Evolutionary conservation across 92 coral and sea anemone species (phyloP), one percentile per base, ranked within the genome.

Genomic region (Pocillopora grandis): DNA sequence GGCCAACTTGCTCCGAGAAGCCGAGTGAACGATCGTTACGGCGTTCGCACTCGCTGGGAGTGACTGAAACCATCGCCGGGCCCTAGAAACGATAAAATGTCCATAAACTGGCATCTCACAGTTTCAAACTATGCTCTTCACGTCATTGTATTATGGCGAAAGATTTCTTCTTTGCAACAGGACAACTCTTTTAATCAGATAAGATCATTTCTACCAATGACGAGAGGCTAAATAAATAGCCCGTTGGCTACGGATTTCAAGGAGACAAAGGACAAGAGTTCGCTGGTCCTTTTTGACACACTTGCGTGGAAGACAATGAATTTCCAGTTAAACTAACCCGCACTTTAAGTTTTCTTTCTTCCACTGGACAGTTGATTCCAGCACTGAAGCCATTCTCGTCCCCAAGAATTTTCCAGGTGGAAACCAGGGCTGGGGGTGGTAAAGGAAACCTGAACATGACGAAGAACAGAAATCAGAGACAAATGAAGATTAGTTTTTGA

Each of bases 1-100:
- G 98, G 33, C 98, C 88, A 56, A 96, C 86, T 42, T 89, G 92
- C 75, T 96, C 99, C 10, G 98, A 90, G 88, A 96, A 96, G 16
- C 93, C 95, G 69, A 76, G 72, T 5, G 99, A 93, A 58, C 99
- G 88, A 72, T 89, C 92, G 16, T 92, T 80, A n/a, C 76, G 18
- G 20, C 98, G 94, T 15, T 96, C 98, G 23, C 89, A 75, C 69
- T 94, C 96, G 84, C 90, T 89, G 88, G 82, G 72, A n/a, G 85
- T 89, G 31, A 93, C 90, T 33, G 95, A 62, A 57, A 93, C 42
- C 18, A 72, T 56, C 15, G 52, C 80, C 20, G 92, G 93, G 35
- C 94, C 98, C 98, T 93, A 62, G 16, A 71, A 37, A 66, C 27
- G 19, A 59, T 55, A 2, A 61, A 67, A 21, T 23, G 16, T 4